Conservation (phyloP, 2,113 vertebrate species). For the Nesoenas mayeri region DNA sequence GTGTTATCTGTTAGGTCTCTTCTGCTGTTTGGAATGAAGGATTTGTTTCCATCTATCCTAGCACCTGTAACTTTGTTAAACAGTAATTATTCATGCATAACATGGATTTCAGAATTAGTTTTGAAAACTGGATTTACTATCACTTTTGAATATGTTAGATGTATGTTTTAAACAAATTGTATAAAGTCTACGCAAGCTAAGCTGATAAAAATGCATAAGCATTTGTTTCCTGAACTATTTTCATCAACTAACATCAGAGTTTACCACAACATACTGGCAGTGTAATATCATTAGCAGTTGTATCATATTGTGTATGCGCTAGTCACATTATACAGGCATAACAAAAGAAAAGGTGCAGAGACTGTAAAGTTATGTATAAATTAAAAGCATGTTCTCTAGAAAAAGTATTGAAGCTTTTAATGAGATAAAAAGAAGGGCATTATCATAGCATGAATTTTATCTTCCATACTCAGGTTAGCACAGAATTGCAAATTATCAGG, state of each 20-base stretch:
- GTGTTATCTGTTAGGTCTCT: slow-evolving; percentile 30
- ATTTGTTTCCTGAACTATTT: slow-evolving; percentile 39
- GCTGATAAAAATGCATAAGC: slow-evolving; percentile 25
- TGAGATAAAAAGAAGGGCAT: neutral
- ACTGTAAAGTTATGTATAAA: neutral
- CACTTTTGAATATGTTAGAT: slow-evolving; percentile 3
- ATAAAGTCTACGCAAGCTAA: neutral
- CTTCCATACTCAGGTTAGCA: neutral
- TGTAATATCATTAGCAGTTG: neutral
- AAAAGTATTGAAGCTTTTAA: neutral
- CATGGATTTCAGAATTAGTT: slow-evolving; percentile 33
- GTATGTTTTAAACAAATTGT: neutral
- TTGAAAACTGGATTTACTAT: slow-evolving; percentile 23
- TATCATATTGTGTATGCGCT: neutral
- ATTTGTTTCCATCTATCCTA: slow-evolving; percentile 46
- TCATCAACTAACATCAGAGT: neutral
- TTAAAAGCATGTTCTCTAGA: neutral
- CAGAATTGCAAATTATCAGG: neutral
- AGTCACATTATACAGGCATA: neutral
- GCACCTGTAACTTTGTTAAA: slow-evolving; percentile 57
- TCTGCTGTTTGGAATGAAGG: slow-evolving; percentile 47
- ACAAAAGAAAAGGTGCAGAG: neutral
- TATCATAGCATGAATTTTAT: neutral
- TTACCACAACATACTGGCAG: neutral
- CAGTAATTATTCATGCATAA: slow-evolving; percentile 39